Conservation (phyloP, 2,797 vertebrate species). For the Falco cherrug region DNA sequence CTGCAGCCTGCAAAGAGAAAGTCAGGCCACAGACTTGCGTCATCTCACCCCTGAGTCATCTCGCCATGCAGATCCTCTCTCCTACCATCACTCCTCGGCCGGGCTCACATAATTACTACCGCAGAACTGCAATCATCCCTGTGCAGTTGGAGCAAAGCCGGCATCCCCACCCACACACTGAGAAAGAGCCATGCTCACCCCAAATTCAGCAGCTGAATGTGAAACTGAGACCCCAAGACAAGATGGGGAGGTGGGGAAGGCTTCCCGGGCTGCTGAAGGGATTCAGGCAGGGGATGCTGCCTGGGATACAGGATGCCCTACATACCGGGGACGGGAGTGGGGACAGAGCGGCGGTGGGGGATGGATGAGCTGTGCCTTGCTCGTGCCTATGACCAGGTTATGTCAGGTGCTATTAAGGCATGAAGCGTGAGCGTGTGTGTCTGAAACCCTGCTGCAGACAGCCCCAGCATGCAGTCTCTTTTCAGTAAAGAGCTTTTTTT, state of each 20-base stretch:
- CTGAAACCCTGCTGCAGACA: not conserved
- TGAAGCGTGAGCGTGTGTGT: not conserved
- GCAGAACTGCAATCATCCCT: not conserved
- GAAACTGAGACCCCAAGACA: not conserved
- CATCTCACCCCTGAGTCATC: slow-evolving; percentile 29
- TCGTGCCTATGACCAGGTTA: slow-evolving; percentile 36
- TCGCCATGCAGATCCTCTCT: not conserved
- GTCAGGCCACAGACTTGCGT: not conserved
- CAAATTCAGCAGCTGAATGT: not conserved
- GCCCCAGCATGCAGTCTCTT: not conserved
- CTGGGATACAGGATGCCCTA: not conserved
- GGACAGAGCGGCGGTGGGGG: not conserved
- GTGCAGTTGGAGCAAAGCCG: not conserved
- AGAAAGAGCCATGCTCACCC: not conserved
- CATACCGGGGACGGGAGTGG: not conserved
- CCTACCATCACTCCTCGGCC: not conserved
- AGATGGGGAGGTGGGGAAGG: not conserved
- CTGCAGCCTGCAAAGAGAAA: not conserved
- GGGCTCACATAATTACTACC: not conserved
- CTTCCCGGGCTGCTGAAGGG: not conserved
- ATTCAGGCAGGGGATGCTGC: not conserved
- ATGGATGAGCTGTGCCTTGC: not conserved
- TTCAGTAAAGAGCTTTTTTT: no score
- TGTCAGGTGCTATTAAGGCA: slow-evolving; percentile 59
- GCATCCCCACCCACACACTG: not conserved